Conservation (phyloP, 92 coral and sea anemone species). For the Umimayanthus chanpuru region DNA sequence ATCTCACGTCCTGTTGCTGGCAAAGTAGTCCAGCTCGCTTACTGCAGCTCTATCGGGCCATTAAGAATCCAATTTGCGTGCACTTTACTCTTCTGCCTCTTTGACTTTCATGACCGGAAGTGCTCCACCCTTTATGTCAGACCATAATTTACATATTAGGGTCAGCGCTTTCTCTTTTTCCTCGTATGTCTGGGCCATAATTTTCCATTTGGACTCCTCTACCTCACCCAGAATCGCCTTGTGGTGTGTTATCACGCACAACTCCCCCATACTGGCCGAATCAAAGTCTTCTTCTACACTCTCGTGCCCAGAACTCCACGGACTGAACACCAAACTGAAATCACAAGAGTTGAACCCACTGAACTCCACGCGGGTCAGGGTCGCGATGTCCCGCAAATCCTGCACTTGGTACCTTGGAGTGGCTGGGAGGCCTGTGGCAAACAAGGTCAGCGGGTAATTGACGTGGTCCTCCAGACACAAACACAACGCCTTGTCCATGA, state of each 20-base stretch:
- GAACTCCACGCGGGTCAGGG: conserved; percentile 93
- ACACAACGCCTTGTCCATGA: conserved; percentile 85
- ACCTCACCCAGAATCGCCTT: conserved; percentile 41
- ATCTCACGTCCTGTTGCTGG: background rate
- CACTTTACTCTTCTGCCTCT: background rate
- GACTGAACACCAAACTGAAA: conserved; percentile 81
- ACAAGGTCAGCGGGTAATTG: conserved; percentile 90
- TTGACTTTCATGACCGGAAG: conserved; percentile 89
- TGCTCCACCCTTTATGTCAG: conserved; percentile 82
- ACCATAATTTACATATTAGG: conserved; percentile 87
- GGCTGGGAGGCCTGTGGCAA: conserved; percentile 97
- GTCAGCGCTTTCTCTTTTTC: conserved; percentile 95
- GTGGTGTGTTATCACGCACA: conserved; percentile 81
- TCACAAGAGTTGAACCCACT: conserved; percentile 92
- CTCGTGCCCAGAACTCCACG: conserved; percentile 57
- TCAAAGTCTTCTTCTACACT: conserved; percentile 73
- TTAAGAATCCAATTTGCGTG: too few relatives aligned
- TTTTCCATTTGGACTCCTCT: conserved; percentile 75
- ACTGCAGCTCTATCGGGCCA: background rate
- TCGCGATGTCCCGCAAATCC: conserved; percentile 82
- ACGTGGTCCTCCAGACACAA: conserved; percentile 94
- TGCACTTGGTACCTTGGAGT: conserved; percentile 85
- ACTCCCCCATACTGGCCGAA: conserved; percentile 87
- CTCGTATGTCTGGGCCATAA: conserved; percentile 93
- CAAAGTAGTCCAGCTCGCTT: background rate